Conservation (phyloP, 2,888 invertebrate species). For the Galeruca laticollis region DNA sequence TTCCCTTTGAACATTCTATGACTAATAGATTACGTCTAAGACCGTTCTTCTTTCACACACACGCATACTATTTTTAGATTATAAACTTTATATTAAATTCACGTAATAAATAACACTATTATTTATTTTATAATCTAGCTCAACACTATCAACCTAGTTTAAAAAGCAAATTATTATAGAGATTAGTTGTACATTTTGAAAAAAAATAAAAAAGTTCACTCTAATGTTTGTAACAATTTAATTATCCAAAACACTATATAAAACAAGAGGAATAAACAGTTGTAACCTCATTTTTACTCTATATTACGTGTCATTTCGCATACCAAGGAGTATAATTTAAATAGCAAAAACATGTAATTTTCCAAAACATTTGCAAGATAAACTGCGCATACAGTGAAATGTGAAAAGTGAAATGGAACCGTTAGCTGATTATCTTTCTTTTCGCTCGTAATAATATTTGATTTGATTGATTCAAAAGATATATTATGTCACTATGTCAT, state of each 20-base stretch:
- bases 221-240: not conserved
- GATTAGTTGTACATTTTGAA: not conserved
- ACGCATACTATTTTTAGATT: not conserved
- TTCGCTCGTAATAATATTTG: too few species aligned
- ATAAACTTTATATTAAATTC: not conserved
- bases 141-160: not conserved
- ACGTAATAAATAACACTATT: not conserved
- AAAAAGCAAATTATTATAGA: not conserved
- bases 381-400: not conserved
- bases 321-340: constrained; percentile 2
- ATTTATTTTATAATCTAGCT: constrained; percentile 1
- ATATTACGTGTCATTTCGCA: not conserved
- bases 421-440: not conserved
- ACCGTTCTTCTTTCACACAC: too few species aligned
- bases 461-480: too few species aligned
- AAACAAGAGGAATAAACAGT: constrained; percentile 6
- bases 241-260: not conserved
- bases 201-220: not conserved
- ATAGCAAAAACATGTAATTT: not conserved
- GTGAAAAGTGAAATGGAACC: not conserved
- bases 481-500: too few species aligned
- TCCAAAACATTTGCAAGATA: constrained; percentile 4
- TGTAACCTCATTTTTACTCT: constrained; percentile 1
- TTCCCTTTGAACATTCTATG: too few species aligned
- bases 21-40: too few species aligned